Base-by-base conservation (phyloP, 2,888 invertebrate genomes). In the Synergus umbraculus region DNA sequence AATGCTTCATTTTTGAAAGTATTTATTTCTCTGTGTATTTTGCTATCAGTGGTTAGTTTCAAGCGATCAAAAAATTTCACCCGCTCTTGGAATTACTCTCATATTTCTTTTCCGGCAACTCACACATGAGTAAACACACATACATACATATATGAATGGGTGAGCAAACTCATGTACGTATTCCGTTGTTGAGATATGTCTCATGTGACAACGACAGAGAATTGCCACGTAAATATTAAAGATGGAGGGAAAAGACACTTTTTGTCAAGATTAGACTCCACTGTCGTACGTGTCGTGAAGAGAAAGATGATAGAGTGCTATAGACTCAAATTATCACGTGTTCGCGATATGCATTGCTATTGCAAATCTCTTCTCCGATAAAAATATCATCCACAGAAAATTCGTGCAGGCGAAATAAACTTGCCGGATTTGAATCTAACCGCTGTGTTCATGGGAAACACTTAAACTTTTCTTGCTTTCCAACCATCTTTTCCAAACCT, bases 161-260 rank as follows among this genome's bases (percentile, higher is more conserved):
- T 3, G 12, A 46, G 10, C 10, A 18, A 18, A 66, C 44, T 44
- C 8, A 43, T 43, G 69, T 49, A 69, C 46, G 49, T 46, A 46
- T 69, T 69, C 46, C 69, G 46, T 22, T 69, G 12, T 22, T 46
- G 63, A 54, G 78, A 84, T 83, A 84, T 83, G 82, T 84, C 77
- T 77, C 82, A 76, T 78, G 76, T 84, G 83, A 86, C 84, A 82
- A 76, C 78, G 29, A 29, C 29, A 79, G 81, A 81, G 80, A 89
- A 88, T 88, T 85, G 87, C 87, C 80, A 82, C 86, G 85, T 88
- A 88, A 88, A 89, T 89, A 90, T 88, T 89, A 82, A 85, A 88
- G 86, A 87, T 84, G 79, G 76, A 60, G 73, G 46, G 76, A 76
- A 76, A 67, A 79, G 79, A 64, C 78, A 82, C 80, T 84, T 85